Conservation (phyloP, 2,888 invertebrate species). For the Xylocampa areola region DNA sequence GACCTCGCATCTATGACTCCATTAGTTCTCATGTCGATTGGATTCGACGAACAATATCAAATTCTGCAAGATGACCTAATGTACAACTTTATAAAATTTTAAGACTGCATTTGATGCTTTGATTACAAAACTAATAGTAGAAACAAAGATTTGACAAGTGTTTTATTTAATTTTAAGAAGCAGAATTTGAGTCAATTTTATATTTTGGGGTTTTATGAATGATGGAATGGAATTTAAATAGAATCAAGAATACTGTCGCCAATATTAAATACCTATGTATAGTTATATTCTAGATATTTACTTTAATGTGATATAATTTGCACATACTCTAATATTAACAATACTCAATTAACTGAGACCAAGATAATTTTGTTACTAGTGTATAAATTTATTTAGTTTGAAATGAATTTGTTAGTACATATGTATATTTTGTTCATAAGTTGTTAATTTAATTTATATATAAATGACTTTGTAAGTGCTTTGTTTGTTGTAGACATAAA, state of each 20-base stretch:
- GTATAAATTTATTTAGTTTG: slow-evolving; percentile 4
- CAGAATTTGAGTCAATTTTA: slow-evolving; percentile 10
- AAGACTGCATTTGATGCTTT: slow-evolving; percentile 74
- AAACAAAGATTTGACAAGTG: slow-evolving; percentile 22
- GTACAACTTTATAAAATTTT: slow-evolving; percentile 33
- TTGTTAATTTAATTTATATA: slow-evolving; percentile 47
- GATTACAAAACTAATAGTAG: slow-evolving; percentile 27
- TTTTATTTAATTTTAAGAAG: slow-evolving; percentile 35
- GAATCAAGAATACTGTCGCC: slow-evolving; percentile 28
- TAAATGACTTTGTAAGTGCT: slow-evolving; percentile 50
- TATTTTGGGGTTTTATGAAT: slow-evolving; percentile 6
- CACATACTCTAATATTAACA: slow-evolving; percentile 36
- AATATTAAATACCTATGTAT: slow-evolving; percentile 10
- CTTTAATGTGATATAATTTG: slow-evolving; percentile 41
- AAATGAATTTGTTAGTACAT: slow-evolving; percentile 36
- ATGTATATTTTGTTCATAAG: slow-evolving; percentile 25
- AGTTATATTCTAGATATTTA: slow-evolving; percentile 4
- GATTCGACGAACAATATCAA: slow-evolving; percentile 94
- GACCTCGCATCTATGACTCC: slow-evolving; percentile 95
- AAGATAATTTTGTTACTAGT: slow-evolving; percentile 7
- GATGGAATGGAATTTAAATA: slow-evolving; percentile 18
- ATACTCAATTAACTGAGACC: slow-evolving; percentile 48
- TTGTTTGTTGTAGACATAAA: slow-evolving; percentile 47
- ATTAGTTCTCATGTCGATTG: slow-evolving; percentile 95
- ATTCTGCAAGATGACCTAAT: slow-evolving; percentile 82